A percentile compares a stretch with the other conserved stretches of the same genome.
Conservation (phyloP, 2,888 invertebrate genomes). For the Athetis lepigone region DNA sequence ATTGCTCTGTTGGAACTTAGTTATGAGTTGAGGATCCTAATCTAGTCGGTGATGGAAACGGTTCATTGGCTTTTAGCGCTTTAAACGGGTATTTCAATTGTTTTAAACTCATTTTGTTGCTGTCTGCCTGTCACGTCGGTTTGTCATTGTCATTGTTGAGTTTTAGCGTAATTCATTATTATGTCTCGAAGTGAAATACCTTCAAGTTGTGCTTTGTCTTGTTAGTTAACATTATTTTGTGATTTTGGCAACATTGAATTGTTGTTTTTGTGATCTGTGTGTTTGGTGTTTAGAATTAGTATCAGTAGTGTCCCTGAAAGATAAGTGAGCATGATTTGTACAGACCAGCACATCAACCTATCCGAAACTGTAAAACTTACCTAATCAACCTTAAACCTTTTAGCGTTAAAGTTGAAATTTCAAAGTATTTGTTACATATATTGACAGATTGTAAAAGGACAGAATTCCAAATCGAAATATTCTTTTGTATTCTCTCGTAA, state of each 20-base stretch:
- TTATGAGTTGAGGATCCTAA: slow-evolving; percentile 43
- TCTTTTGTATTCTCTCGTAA: background rate
- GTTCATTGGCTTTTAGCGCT: slow-evolving; percentile 32
- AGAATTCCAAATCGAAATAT: background rate
- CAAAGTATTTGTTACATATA: no score
- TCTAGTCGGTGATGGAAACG: slow-evolving; percentile 40
- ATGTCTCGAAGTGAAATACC: background rate
- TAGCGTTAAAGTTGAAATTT: no score
- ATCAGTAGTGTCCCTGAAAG: background rate
- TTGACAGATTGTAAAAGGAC: no score
- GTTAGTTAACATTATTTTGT: no score
- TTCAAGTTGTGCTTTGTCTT: background rate
- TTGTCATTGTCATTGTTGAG: background rate
- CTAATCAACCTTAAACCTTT: no score
- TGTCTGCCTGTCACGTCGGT: background rate
- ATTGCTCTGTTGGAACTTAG: slow-evolving; percentile 48
- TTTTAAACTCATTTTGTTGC: background rate
- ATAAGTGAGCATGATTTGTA: background rate
- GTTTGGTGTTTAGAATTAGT: no score
- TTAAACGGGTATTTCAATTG: background rate
- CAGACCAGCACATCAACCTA: no score
- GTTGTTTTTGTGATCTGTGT: no score
- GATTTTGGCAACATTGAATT: no score
- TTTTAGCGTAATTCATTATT: background rate
- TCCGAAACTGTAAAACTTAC: no score